Evolutionary conservation across 1,140 invertebrate genomes (phyloP), one percentile per base, ranked within the genome.

Genomic region (Anoplolepis gracilipes): DNA sequence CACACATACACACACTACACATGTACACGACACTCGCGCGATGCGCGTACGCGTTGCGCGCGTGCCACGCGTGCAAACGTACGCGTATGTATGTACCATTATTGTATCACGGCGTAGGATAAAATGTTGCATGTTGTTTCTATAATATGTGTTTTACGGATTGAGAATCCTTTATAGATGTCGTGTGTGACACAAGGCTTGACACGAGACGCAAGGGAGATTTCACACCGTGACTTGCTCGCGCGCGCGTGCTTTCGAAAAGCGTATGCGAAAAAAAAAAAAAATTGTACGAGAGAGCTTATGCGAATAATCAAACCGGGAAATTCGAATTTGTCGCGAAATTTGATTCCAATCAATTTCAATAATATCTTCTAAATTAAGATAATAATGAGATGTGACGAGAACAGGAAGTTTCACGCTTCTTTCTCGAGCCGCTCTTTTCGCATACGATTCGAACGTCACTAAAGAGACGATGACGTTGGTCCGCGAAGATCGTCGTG

Each of bases 51-150:
- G 62, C 76, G 75, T 76, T 72, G 59, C 46, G 46, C 70, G 49
- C 59, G 30, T 57, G 53, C 19, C 85, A 39, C 72, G 65, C 78
- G 30, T 62, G 59, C 73, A n/a, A 53, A 46, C 85, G 86, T 91
- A 86, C 84, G 86, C 88, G 65, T 82, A 64, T 88, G 85, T 88
- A 91, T 85, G 87, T 87, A 89, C 85, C 85, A 90, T 91, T 91
- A 94, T 93, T 91, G 87, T 93, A 94, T 91, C 90, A 93, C 89
- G 91, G 88, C 86, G 90, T 94, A 94, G 93, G 90, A 90, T 94
- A 94, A 94, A 94, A 94, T 94, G 93, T 95, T 94, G 93, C 93
- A 94, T 94, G 93, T 94, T 95, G 93, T 94, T 95, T 93, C 94
- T 92, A 94, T 94, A 93, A 94, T 94, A 93, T 93, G 94, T 95